phyloP scores from a whole-genome alignment of 92 coral and sea anemone species.

The Palythoa grandiflora region DNA sequence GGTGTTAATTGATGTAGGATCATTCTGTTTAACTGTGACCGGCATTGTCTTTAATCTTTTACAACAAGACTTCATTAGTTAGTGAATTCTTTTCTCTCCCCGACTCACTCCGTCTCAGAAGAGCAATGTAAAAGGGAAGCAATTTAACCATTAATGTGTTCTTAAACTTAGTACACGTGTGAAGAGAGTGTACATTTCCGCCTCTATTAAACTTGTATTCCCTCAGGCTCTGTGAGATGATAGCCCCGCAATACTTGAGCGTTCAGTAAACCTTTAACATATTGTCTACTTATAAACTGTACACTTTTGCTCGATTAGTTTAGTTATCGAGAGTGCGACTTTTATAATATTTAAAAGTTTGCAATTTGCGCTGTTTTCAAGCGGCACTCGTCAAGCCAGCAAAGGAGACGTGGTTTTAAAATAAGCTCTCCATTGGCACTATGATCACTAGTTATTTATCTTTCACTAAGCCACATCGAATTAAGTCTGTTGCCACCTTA shows the following conservation, averaged over 20 bases:
- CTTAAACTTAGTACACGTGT: conserved; percentile 21
- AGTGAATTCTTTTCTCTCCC: conserved; percentile 16
- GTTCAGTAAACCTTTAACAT: background rate
- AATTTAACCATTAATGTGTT: background rate
- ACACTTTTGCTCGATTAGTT: conserved; percentile 14
- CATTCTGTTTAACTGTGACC: conserved; percentile 35
- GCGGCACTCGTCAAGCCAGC: conserved; percentile 33
- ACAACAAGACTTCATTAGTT: conserved; percentile 36
- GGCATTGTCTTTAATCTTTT: conserved; percentile 47
- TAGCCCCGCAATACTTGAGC: conserved; percentile 7
- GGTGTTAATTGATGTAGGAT: conserved; percentile 49
- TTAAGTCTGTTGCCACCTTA: conserved; percentile 75
- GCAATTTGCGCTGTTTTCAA: conserved; percentile 21
- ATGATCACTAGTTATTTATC: conserved; percentile 40
- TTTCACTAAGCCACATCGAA: conserved; percentile 36
- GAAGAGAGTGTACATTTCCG: conserved; percentile 44
- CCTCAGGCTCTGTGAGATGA: conserved; percentile 34
- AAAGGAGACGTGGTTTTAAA: conserved; percentile 26
- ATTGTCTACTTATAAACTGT: conserved; percentile 33
- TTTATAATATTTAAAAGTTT: background rate
- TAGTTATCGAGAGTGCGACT: conserved; percentile 1
- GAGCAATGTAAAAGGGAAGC: background rate
- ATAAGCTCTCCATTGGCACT: conserved; percentile 20
- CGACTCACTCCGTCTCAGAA: background rate
- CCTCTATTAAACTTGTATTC: conserved; percentile 29